These are phyloP conservation scores for Pterocles orientalis DNA, from an alignment of 2,113 vertebrate species.

Conservation along the genomic window DNA sequence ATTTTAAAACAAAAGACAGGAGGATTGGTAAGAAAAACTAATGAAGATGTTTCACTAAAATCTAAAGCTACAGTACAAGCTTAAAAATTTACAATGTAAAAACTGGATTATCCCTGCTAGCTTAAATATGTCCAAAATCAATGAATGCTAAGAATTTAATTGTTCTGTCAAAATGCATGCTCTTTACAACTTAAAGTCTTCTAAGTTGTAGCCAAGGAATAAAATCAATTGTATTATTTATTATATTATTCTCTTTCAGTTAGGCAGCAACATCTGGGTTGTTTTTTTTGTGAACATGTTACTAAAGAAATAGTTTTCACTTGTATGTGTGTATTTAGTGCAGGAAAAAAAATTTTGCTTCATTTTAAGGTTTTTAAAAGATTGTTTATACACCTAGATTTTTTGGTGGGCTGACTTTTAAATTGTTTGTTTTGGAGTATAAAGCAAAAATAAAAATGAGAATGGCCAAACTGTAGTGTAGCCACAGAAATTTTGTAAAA, in stretches of 20 bases:
- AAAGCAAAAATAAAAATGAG: not conserved
- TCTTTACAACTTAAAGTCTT: not conserved
- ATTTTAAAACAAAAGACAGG: not conserved
- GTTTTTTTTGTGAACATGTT: not conserved
- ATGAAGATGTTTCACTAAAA: not conserved
- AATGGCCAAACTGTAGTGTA: not conserved
- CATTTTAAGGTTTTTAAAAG: not conserved
- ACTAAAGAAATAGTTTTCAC: not conserved
- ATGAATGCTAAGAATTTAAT: not conserved
- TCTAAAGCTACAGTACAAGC: not conserved
- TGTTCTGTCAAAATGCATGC: not conserved
- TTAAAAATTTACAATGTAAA: not conserved
- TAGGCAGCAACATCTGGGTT: not conserved
- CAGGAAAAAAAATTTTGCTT: not conserved
- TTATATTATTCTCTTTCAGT: not conserved
- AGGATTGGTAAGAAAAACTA: not conserved
- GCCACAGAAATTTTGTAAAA: not conserved
- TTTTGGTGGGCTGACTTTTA: not conserved
- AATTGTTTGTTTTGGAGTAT: not conserved
- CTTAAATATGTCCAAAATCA: not conserved
- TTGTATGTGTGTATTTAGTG: not conserved
- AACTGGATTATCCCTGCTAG: not conserved
- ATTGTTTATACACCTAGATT: accelerated
- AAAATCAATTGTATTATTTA: not conserved
- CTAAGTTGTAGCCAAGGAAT: not conserved